Conservation (phyloP, 2,113 vertebrate genomes). For the Eleginops maclovinus region DNA sequence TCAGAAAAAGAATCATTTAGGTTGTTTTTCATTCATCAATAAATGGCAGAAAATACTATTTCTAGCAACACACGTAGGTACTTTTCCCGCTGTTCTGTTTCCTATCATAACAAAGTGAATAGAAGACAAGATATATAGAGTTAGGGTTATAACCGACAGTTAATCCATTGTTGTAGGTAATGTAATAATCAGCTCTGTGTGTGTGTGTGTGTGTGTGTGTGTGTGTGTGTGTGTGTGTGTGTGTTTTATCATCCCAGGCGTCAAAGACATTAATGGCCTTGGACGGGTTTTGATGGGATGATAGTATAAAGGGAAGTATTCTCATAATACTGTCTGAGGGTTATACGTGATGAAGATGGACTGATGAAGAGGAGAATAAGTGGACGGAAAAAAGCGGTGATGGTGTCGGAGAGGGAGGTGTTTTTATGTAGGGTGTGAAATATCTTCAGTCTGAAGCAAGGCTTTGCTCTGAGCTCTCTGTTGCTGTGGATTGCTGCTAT, state of each 20-base stretch:
- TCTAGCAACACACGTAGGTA: no score
- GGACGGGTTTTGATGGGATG: conserved; percentile 16
- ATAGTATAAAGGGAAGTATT: background rate
- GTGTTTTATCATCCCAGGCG: background rate
- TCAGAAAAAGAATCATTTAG: no score
- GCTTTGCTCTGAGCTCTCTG: conserved; percentile 51
- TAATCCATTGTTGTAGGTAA: no score
- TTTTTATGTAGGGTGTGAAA: conserved; percentile 44
- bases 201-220: background rate
- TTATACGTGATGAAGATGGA: background rate
- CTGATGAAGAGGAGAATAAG: background rate
- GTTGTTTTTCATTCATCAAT: no score
- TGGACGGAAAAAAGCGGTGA: background rate
- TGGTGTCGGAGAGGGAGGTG: background rate
- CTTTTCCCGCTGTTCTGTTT: no score
- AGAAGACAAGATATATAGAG: no score
- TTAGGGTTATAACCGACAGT: no score
- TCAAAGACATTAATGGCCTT: background rate
- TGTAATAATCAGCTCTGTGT: no score
- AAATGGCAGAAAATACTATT: no score
- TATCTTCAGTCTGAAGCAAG: conserved; percentile 35
- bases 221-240: background rate
- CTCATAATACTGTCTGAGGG: background rate
- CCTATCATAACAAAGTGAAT: no score
- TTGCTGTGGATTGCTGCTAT: conserved; percentile 45